Base-by-base conservation (phyloP, 2,797 vertebrate species). In the Myotis daubentonii region DNA sequence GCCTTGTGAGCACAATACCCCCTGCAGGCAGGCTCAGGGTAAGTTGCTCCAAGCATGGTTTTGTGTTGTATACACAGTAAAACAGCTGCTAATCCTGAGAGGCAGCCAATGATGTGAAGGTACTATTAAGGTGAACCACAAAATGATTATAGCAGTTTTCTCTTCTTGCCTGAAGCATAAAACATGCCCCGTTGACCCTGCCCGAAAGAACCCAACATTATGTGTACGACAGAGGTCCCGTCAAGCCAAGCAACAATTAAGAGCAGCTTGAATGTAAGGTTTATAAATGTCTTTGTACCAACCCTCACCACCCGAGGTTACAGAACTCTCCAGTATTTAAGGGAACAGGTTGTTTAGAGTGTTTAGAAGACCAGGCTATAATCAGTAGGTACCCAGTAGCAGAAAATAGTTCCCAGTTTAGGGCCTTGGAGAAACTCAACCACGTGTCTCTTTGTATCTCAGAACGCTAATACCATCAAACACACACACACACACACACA, bases 241-340 rank as follows among this genome's bases (percentile, higher is more conserved):
- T 97, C 97, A 96, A 97, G 97, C 96, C 94, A 96, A 91, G 94
- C 95, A 94, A 94, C 95, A 97, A 97, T 97, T 97, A 98, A 97
- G 88, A 97, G 94, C 94, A 97, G 96, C 95, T 97, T 91, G 93
- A 86, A 86, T 95, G 82, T 94, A 95, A 79, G 96, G 95, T 97
- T 98, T 97, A 93, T 97, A 97, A 97, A 97, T 95, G 95, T 90
- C 86, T 97, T 88, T 71, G 62, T 83, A 81, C 92, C 93, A 95
- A 76, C 81, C 92, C 78, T 93, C 97, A 87, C 96, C 68, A 23
- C 92, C 94, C 60, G 89, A 93, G 68, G 62, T 92, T 97, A 57
- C 87, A 95, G 89, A 95, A 90, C 95, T 95, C 84, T 97, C 95
- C 94, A 93, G 91, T 82, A 94, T 96, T 98, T 96, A 97, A 93